Evolutionary conservation across 1,140 invertebrate genomes (phyloP).

Genomic region (Cataglyphis hispanica): DNA sequence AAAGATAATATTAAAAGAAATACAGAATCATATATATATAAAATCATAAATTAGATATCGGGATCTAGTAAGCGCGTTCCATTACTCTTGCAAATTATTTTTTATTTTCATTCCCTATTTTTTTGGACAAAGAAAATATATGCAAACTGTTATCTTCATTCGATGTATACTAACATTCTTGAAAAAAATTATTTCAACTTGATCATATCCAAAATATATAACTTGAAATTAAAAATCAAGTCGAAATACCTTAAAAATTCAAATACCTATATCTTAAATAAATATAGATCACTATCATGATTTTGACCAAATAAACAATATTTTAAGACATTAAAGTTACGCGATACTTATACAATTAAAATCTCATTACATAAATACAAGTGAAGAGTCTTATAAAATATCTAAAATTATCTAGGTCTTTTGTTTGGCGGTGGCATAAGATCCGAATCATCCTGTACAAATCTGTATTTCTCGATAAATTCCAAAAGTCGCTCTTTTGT

Average conservation of each 20-base stretch:
- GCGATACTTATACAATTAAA: background rate
- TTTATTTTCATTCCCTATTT: background rate
- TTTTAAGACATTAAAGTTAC: background rate
- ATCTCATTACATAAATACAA: slow-evolving; percentile 4
- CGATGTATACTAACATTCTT: background rate
- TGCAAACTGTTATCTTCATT: slow-evolving; percentile 10
- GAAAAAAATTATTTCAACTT: background rate
- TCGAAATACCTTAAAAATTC: background rate
- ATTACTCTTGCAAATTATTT: background rate
- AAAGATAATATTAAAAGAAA: background rate
- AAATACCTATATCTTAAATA: background rate
- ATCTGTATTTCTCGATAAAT: slow-evolving; percentile 90
- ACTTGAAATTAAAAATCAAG: background rate
- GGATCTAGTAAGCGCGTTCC: background rate
- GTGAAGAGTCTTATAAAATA: background rate
- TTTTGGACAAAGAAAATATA: background rate
- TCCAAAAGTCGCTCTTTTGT: slow-evolving; percentile 93
- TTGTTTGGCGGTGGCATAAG: slow-evolving; percentile 89
- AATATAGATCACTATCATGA: slow-evolving; percentile 16
- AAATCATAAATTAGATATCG: background rate
- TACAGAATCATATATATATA: too few species aligned
- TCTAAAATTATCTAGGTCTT: slow-evolving; percentile 63
- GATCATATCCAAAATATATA: background rate
- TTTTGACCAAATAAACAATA: background rate
- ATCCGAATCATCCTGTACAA: slow-evolving; percentile 87